phyloP scores from a whole-genome alignment of 2,113 vertebrate genomes.

The Chaenogobius annularis region DNA sequence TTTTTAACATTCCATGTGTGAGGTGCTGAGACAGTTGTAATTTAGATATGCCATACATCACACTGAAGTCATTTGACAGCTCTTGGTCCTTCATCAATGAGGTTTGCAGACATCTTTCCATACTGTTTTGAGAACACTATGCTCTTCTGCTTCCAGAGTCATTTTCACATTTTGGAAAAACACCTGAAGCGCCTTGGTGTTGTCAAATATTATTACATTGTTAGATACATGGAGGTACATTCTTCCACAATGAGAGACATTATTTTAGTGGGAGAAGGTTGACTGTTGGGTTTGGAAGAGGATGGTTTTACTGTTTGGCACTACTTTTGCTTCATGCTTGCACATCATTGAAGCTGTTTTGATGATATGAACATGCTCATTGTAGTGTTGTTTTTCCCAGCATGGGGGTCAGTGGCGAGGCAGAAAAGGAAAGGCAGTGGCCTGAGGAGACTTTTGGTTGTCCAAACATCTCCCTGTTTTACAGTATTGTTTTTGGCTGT shows the following conservation, averaged over 20 bases:
- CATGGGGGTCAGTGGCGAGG: constrained; percentile 41
- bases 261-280: constrained; percentile 60
- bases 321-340: constrained; percentile 50
- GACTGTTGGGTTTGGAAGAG: constrained; percentile 56
- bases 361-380: constrained; percentile 43
- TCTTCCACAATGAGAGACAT: constrained; percentile 57
- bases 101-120: constrained; percentile 26
- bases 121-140: constrained; percentile 3
- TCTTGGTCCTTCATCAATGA: constrained; percentile 30
- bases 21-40: constrained; percentile 38
- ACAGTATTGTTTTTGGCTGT: constrained; percentile 66
- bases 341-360: constrained; percentile 46
- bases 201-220: constrained; percentile 60
- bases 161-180: constrained; percentile 5
- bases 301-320: constrained; percentile 41
- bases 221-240: constrained; percentile 49
- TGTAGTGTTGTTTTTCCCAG: constrained; percentile 33
- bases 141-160: constrained; percentile 3
- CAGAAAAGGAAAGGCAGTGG: constrained; percentile 37
- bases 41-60: constrained; percentile 28
- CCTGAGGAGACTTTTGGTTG: constrained; percentile 42
- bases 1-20: constrained; percentile 18
- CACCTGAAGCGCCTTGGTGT: constrained; percentile 35
- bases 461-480: constrained; percentile 55
- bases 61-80: constrained; percentile 28